A percentile compares a stretch with the other conserved stretches of the same genome.
Evolutionary conservation across 1,140 invertebrate genomes (phyloP).

Genomic region (Saccostrea echinata): DNA sequence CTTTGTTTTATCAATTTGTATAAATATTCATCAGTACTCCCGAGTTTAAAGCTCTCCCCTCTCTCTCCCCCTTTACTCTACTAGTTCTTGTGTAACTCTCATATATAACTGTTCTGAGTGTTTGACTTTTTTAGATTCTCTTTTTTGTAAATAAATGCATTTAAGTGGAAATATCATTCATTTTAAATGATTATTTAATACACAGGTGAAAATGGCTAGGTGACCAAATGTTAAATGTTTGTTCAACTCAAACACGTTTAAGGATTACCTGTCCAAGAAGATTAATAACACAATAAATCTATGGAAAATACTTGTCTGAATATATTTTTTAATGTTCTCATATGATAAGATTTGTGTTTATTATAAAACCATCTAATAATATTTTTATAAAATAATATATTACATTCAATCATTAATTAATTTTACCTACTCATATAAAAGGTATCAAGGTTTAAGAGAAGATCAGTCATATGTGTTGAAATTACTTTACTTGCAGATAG

Average conservation of each 20-base stretch:
- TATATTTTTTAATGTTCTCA: background rate
- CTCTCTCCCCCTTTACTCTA: background rate
- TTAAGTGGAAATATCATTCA: background rate
- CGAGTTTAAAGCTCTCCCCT: background rate
- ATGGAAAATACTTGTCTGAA: background rate
- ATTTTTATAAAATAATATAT: no score
- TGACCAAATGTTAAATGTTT: background rate
- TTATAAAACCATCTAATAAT: no score
- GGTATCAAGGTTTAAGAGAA: no score
- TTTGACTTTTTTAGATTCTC: background rate
- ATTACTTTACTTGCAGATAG: no score
- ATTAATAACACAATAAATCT: background rate
- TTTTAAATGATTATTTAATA: slow-evolving; percentile 15
- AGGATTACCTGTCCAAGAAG: background rate
- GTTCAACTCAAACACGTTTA: background rate
- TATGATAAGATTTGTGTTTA: background rate
- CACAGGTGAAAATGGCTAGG: background rate
- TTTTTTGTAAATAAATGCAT: background rate
- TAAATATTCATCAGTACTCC: background rate
- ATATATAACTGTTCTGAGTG: background rate
- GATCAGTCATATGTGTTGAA: no score
- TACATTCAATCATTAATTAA: no score
- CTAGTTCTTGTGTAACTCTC: background rate
- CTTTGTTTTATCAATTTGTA: slow-evolving; percentile 2
- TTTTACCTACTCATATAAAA: no score